These are phyloP conservation scores for Eupristina koningsbergeri DNA, from an alignment of 1,140 invertebrate species.

Conservation along the genomic window DNA sequence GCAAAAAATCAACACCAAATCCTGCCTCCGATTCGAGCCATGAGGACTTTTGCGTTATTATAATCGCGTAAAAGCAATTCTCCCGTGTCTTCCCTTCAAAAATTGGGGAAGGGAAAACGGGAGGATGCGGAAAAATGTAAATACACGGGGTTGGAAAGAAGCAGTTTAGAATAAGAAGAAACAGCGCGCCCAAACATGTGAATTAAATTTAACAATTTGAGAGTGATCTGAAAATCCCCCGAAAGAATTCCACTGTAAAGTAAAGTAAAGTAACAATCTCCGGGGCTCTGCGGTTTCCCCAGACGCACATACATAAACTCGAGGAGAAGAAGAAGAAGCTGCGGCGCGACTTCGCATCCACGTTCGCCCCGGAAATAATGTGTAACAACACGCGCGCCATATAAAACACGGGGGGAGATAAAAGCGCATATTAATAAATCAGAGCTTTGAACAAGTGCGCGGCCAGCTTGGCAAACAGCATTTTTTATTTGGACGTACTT, in stretches of 20 bases:
- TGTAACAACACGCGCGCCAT: constrained; percentile 12
- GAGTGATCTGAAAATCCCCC: constrained; percentile 41
- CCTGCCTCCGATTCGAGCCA: background rate
- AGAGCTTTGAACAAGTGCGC: constrained; percentile 9
- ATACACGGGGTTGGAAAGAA: constrained; percentile 3
- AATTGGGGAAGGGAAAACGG: background rate
- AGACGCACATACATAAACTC: constrained; percentile 43
- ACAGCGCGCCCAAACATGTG: constrained; percentile 29
- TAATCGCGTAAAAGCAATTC: background rate
- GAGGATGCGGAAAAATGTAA: background rate
- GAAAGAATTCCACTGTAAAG: constrained; percentile 39
- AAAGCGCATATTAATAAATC: constrained; percentile 45
- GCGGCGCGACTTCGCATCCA: background rate
- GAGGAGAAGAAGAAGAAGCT: constrained; percentile 31
- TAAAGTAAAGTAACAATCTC: constrained; percentile 52
- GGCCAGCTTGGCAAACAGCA: background rate
- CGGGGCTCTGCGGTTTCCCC: constrained; percentile 33
- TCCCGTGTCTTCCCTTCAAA: background rate
- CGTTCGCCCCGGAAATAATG: constrained; percentile 37
- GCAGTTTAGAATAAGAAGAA: too few relatives aligned
- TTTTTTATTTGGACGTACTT: too few relatives aligned
- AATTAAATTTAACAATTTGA: constrained; percentile 52
- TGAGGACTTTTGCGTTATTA: too few relatives aligned
- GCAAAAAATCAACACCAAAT: background rate
- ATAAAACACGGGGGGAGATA: constrained; percentile 31